A percentile compares a stretch with the other conserved stretches of the same genome.
phyloP scores from a whole-genome alignment of 1,140 invertebrate genomes.

The Scaptomyza pallida region DNA sequence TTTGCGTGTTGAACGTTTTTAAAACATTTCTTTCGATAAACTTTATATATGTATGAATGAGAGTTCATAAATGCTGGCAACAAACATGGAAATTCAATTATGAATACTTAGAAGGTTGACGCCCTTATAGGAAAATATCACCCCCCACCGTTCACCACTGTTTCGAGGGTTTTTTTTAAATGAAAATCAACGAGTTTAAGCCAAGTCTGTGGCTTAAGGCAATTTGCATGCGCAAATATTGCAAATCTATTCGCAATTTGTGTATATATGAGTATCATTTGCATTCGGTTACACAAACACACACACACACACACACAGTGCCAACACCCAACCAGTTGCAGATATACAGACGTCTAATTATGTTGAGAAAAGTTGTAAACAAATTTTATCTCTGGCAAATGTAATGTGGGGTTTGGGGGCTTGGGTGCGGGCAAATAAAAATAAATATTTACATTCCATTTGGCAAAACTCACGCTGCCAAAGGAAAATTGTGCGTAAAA shows the following conservation, averaged over 20 bases:
- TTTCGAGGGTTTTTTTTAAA: neutral
- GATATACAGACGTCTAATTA: constrained; percentile 73
- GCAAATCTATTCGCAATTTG: constrained; percentile 66
- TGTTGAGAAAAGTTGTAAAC: constrained; percentile 72
- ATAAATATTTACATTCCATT: constrained; percentile 82
- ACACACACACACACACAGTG: constrained; percentile 13
- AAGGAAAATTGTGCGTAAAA: constrained; percentile 82
- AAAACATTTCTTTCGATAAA: constrained; percentile 53
- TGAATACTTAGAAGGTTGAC: constrained; percentile 75
- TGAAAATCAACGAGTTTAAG: constrained; percentile 41
- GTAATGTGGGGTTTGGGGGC: constrained; percentile 29
- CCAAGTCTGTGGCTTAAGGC: constrained; percentile 76
- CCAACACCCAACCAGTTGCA: constrained; percentile 3
- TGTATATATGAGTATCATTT: constrained; percentile 67
- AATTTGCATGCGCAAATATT: constrained; percentile 79
- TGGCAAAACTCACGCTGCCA: constrained; percentile 59
- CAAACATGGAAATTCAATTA: constrained; percentile 81
- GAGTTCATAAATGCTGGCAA: constrained; percentile 56
- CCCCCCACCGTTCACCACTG: too few relatives aligned
- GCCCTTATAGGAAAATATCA: constrained; percentile 39
- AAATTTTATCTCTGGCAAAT: constrained; percentile 57
- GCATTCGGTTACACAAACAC: constrained; percentile 51
- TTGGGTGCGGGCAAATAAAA: constrained; percentile 67
- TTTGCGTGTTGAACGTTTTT: constrained; percentile 34
- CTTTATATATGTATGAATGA: constrained; percentile 24